phyloP scores from a whole-genome alignment of 2,113 vertebrate species.

The Anarrhichthys ocellatus region DNA sequence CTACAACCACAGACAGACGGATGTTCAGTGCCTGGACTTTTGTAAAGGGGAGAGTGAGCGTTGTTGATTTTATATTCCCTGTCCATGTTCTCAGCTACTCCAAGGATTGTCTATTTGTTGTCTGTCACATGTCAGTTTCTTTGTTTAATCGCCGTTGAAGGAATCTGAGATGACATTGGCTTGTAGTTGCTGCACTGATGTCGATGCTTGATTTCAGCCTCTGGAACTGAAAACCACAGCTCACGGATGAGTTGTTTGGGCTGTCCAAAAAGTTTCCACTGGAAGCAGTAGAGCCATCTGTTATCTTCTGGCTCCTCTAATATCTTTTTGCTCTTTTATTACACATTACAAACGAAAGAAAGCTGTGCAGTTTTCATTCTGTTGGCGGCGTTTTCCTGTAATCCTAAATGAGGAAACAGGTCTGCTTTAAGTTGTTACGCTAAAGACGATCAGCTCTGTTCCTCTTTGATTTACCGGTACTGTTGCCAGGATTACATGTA shows the following conservation, averaged over 20 bases:
- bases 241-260: constrained; percentile 43
- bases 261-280: constrained; percentile 49
- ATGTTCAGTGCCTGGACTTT: not conserved
- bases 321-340: constrained; percentile 38
- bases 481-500: constrained; percentile 39
- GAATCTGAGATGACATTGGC: constrained; percentile 32
- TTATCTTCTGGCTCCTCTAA: constrained; percentile 45
- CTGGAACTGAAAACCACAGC: constrained; percentile 41
- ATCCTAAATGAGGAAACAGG: constrained; percentile 27
- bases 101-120: not conserved
- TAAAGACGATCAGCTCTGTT: constrained; percentile 28
- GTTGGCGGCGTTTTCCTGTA: constrained; percentile 13
- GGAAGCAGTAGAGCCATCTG: constrained; percentile 62
- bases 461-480: constrained; percentile 51
- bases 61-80: constrained; percentile 15
- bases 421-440: constrained; percentile 9
- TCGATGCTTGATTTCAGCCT: constrained; percentile 50
- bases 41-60: not conserved
- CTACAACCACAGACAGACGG: constrained; percentile 12
- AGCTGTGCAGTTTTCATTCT: constrained; percentile 3
- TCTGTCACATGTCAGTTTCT: constrained; percentile 16
- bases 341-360: constrained; percentile 27
- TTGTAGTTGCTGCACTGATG: constrained; percentile 15
- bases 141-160: constrained; percentile 10
- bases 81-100: not conserved